These are phyloP conservation scores for Agonopterix heracliana DNA, from an alignment of 2,888 invertebrate species.

Conservation along the genomic window DNA sequence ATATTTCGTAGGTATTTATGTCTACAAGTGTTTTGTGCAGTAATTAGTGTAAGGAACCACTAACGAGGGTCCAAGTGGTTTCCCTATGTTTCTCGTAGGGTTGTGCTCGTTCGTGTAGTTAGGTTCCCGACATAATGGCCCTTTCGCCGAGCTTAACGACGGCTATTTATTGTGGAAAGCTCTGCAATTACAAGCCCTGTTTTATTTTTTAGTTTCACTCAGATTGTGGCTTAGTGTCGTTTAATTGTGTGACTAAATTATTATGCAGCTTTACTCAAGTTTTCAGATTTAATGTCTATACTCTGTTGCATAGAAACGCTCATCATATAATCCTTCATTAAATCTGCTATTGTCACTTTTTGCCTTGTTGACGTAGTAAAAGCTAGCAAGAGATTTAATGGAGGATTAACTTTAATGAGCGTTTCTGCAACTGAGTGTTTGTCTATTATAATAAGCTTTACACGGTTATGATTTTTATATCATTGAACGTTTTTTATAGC, in stretches of 20 bases:
- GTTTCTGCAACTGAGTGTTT: too few relatives aligned
- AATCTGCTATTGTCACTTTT: too few relatives aligned
- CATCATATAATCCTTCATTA: too few relatives aligned
- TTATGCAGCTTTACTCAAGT: background rate
- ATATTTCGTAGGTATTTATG: too few relatives aligned
- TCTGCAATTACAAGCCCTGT: slow-evolving; percentile 14
- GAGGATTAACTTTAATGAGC: too few relatives aligned
- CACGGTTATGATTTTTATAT: too few relatives aligned
- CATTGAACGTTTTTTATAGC: too few relatives aligned
- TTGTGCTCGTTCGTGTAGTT: slow-evolving; percentile 19
- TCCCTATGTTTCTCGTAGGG: slow-evolving; percentile 24
- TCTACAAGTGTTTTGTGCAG: slow-evolving; percentile 8
- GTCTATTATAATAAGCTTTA: too few relatives aligned
- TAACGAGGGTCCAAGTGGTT: slow-evolving; percentile 31
- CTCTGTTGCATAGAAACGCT: too few relatives aligned
- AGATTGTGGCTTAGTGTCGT: background rate
- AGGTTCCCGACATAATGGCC: slow-evolving; percentile 27
- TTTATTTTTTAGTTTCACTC: background rate
- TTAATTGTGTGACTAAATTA: background rate
- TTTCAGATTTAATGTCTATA: background rate
- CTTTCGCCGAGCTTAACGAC: slow-evolving; percentile 40
- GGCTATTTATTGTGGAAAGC: slow-evolving; percentile 42
- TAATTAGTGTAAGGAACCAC: slow-evolving; percentile 50
- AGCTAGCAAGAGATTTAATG: too few relatives aligned
- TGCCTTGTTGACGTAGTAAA: too few relatives aligned